Percentiles rank a stretch among this genome's conserved stretches.
These are phyloP conservation scores for Agrypnus murinus DNA, from an alignment of 2,888 invertebrate genomes.

Conservation along the genomic window DNA sequence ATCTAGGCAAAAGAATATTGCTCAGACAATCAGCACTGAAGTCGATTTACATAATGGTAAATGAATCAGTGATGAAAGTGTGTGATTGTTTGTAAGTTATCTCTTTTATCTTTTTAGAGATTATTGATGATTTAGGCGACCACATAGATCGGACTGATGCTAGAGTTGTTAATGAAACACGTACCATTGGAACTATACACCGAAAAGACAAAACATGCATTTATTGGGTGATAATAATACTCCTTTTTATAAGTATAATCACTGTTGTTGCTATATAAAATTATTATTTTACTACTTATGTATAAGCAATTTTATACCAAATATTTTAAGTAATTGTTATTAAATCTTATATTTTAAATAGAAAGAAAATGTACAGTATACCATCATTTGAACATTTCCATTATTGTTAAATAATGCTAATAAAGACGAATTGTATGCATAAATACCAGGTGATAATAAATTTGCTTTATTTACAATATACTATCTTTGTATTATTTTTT, in stretches of 20 bases:
- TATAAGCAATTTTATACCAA: conserved; percentile 16
- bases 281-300: neutral
- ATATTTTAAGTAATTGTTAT: conserved; percentile 10
- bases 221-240: conserved; percentile 83
- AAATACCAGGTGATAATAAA: neutral
- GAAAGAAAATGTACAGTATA: no score
- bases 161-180: conserved; percentile 80
- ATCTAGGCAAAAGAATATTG: conserved; percentile 84
- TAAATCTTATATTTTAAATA: conserved; percentile 11
- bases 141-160: conserved; percentile 82
- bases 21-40: conserved; percentile 82
- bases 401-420: neutral
- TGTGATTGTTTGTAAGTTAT: no score
- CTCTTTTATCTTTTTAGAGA: conserved; percentile 74
- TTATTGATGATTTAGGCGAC: conserved; percentile 84
- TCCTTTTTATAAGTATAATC: conserved; percentile 80
- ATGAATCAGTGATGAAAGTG: no score
- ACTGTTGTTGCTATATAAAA: conserved; percentile 69
- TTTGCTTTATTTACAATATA: no score
- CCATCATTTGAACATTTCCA: no score
- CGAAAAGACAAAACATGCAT: conserved; percentile 83
- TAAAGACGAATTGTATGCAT: neutral
- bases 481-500: no score
- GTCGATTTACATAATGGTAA: conserved; percentile 86
- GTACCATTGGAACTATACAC: conserved; percentile 78